These are phyloP conservation scores for Malacosoma neustria DNA, from an alignment of 2,888 invertebrate genomes.

Conservation along the genomic window DNA sequence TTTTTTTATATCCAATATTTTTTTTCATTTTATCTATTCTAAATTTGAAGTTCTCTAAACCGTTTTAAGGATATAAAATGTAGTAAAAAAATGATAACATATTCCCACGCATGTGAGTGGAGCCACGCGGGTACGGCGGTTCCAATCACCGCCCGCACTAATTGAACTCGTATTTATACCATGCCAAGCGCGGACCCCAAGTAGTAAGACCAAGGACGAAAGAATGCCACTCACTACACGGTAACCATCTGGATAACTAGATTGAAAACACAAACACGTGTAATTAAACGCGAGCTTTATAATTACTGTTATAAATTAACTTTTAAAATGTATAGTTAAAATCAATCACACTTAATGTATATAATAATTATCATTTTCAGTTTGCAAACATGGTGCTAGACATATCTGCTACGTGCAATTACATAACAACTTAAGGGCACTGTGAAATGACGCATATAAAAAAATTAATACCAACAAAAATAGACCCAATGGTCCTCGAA, in stretches of 20 bases:
- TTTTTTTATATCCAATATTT: no score
- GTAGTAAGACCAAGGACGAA: neutral
- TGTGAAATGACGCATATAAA: no score
- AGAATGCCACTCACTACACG: conserved; percentile 30
- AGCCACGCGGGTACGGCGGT: conserved; percentile 54
- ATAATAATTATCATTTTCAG: no score
- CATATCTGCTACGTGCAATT: no score
- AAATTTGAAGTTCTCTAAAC: no score
- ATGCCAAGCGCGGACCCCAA: conserved; percentile 25
- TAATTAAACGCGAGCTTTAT: neutral
- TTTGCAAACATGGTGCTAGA: no score
- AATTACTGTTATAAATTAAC: neutral
- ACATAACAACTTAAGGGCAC: no score
- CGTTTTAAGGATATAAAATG: no score
- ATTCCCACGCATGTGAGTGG: conserved; percentile 53
- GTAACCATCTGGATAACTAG: conserved; percentile 8
- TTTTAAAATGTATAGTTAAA: conserved; percentile 15
- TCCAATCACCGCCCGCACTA: conserved; percentile 64
- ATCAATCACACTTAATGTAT: conserved; percentile 15
- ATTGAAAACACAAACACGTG: neutral
- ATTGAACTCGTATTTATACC: conserved; percentile 46
- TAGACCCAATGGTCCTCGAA: no score
- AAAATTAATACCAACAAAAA: no score
- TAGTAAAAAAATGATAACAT: conserved; percentile 29
- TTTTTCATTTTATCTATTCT: no score